phyloP scores from a whole-genome alignment of 2,888 invertebrate species.

The Drepana falcataria region DNA sequence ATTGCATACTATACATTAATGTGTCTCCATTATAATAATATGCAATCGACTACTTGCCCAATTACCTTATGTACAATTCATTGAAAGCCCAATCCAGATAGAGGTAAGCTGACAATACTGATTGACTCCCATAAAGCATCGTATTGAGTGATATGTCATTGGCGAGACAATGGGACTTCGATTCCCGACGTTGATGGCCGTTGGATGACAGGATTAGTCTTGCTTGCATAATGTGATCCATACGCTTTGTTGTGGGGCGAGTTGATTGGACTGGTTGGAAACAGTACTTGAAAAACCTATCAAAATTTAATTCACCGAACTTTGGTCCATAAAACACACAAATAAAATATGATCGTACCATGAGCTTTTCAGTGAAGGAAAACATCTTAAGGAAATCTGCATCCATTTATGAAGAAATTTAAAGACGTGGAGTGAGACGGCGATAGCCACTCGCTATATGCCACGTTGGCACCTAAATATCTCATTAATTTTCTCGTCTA shows the following conservation, averaged over 20 bases:
- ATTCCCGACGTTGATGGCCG: slow-evolving; percentile 42
- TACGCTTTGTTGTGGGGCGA: slow-evolving; percentile 9
- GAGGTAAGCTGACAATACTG: slow-evolving; percentile 72
- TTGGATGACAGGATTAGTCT: slow-evolving; percentile 51
- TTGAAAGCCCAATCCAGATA: slow-evolving; percentile 53
- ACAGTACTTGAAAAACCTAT: slow-evolving; percentile 1
- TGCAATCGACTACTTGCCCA: slow-evolving; percentile 2
- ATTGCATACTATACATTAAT: too few relatives aligned
- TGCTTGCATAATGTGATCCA: slow-evolving; percentile 16
- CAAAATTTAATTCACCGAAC: too few relatives aligned
- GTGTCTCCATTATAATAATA: too few relatives aligned
- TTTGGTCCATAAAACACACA: too few relatives aligned
- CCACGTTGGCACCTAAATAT: too few relatives aligned
- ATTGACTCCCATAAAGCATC: slow-evolving; percentile 67
- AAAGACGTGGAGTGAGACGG: too few relatives aligned
- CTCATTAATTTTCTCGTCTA: too few relatives aligned
- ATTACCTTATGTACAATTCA: slow-evolving; percentile 37
- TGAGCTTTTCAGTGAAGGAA: too few relatives aligned
- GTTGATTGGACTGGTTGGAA: not conserved
- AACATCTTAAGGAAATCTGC: too few relatives aligned
- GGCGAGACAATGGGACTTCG: slow-evolving; percentile 66
- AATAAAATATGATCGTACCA: too few relatives aligned
- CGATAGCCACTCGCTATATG: too few relatives aligned
- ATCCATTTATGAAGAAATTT: too few relatives aligned
- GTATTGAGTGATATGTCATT: slow-evolving; percentile 71